Conservation (phyloP, 2,797 vertebrate species). For the Lepus townsendii region DNA sequence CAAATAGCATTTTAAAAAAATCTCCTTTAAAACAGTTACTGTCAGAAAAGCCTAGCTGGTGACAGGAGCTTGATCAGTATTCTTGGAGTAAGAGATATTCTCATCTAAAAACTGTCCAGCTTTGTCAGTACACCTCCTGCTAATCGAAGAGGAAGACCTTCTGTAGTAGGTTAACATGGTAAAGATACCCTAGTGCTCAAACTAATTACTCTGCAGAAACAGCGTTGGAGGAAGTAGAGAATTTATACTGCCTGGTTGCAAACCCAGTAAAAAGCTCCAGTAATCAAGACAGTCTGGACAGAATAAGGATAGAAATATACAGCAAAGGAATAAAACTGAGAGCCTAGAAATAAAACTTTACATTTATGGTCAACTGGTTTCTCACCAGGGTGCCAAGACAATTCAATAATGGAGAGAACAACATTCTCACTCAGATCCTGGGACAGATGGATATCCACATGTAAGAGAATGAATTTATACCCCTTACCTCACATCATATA, state of each 20-base stretch:
- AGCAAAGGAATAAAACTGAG: neutral
- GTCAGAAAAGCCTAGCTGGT: neutral
- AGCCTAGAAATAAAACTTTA: slow-evolving; percentile 17
- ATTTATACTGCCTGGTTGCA: neutral
- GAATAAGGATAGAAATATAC: neutral
- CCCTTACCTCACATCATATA: too few relatives aligned
- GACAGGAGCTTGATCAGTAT: neutral
- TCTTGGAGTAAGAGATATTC: neutral
- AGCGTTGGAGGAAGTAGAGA: neutral
- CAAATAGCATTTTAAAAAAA: neutral
- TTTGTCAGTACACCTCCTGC: neutral
- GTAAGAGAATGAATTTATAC: too few relatives aligned
- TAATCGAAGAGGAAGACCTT: slow-evolving; percentile 3
- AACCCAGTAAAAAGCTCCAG: too few relatives aligned
- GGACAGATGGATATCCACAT: too few relatives aligned
- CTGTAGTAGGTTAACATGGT: slow-evolving; percentile 38
- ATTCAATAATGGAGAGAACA: neutral
- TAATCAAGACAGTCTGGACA: neutral
- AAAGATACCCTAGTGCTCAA: neutral
- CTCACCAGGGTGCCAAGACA: neutral
- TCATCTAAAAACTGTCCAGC: neutral
- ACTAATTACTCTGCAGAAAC: slow-evolving; percentile 27
- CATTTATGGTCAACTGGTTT: neutral
- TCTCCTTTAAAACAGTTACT: neutral
- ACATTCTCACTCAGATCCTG: neutral